A percentile compares a stretch with the other conserved stretches of the same genome.
These are phyloP conservation scores for Pipistrellus nathusii DNA, from an alignment of 2,797 vertebrate genomes.

Conservation along the genomic window DNA sequence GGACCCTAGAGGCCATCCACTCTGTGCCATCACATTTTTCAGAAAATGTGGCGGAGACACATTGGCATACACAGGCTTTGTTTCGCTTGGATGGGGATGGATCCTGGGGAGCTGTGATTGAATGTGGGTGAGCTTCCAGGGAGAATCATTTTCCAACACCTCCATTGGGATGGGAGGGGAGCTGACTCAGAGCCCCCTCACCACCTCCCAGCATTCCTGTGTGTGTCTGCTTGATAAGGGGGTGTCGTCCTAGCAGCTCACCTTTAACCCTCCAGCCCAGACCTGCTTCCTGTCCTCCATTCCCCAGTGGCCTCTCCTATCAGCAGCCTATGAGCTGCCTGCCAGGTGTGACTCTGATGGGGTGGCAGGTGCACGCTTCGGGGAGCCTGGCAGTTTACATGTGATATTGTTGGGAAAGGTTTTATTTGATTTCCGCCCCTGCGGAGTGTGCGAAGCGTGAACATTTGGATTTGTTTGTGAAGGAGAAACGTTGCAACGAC, in stretches of 20 bases:
- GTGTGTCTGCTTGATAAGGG: not conserved
- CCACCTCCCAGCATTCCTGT: not conserved
- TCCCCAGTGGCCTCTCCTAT: not conserved
- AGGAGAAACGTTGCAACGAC: not conserved
- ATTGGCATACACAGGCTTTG: not conserved
- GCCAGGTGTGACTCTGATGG: not conserved
- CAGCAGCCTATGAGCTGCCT: not conserved
- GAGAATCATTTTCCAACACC: not conserved
- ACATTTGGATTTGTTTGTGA: not conserved
- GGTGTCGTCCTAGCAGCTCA: not conserved
- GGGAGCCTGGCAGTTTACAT: not conserved
- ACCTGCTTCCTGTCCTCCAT: not conserved
- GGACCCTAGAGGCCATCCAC: not conserved
- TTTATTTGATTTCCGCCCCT: not conserved
- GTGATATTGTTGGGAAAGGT: conserved; percentile 23
- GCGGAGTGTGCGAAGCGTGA: not conserved
- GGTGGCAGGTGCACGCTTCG: not conserved
- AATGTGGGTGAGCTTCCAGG: not conserved
- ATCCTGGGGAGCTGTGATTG: not conserved
- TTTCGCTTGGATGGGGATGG: not conserved
- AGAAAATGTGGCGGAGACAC: not conserved
- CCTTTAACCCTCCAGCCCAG: not conserved
- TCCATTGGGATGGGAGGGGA: accelerated
- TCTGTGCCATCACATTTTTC: not conserved
- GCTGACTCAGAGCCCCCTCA: not conserved